Evolutionary conservation across 2,888 invertebrate genomes (phyloP).

Genomic region (Lobophora halterata): DNA sequence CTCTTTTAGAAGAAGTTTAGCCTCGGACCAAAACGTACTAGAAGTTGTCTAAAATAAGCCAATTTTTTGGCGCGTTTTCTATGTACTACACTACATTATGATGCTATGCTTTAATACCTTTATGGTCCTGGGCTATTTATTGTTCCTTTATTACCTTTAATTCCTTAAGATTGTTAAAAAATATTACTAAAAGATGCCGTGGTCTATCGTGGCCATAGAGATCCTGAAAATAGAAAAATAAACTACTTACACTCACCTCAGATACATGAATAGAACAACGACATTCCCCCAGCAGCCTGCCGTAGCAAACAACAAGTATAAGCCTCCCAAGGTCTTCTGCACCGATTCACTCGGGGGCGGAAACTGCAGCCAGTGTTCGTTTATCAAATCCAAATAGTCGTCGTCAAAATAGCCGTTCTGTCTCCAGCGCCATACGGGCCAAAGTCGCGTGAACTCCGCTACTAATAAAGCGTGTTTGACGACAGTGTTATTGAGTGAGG

Average conservation of each 20-base stretch:
- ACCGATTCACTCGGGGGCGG: constrained; percentile 80
- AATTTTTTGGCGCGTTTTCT: too few relatives aligned
- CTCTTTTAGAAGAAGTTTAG: too few relatives aligned
- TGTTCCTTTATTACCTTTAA: too few relatives aligned
- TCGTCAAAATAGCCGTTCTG: constrained; percentile 79
- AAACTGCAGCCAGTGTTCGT: constrained; percentile 87
- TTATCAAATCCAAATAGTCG: constrained; percentile 81
- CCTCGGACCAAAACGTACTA: too few relatives aligned
- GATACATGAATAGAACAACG: constrained; percentile 86
- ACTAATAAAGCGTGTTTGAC: constrained; percentile 50
- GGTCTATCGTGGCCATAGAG: too few relatives aligned
- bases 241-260: constrained; percentile 77
- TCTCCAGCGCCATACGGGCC: constrained; percentile 76
- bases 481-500: constrained; percentile 38
- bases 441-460: constrained; percentile 55
- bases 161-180: too few relatives aligned
- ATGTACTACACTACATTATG: too few relatives aligned
- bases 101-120: too few relatives aligned
- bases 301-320: constrained; percentile 83
- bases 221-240: background rate
- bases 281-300: constrained; percentile 86
- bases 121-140: too few relatives aligned
- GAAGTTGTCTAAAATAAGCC: too few relatives aligned
- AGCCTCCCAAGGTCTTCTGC: constrained; percentile 81
- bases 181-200: too few relatives aligned